Base-by-base conservation (phyloP, 2,888 invertebrate genomes). In the Catocala nupta region DNA sequence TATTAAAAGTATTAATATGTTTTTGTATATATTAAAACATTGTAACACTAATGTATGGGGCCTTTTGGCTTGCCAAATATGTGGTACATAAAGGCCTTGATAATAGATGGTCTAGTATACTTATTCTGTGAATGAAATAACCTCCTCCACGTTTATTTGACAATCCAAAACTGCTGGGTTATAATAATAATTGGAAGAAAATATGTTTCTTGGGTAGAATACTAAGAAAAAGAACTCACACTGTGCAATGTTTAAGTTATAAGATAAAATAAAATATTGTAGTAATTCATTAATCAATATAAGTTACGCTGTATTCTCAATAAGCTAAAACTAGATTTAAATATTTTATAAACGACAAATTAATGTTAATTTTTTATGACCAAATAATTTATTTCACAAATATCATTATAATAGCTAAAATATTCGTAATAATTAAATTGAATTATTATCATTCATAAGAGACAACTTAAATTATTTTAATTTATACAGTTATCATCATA, bases 401-500 rank as follows among this genome's bases (percentile, higher is more conserved):
- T 74, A 70, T 59, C 66, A 65, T 9, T 39, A 39, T 68, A 75
- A 73, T 62, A 47, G 62, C 66, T 75, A 78, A 78, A 77, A 75
- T 73, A 25, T 72, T 77, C 70, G 67, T 71, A 68, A 71, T 76
- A 75, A 71, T 77, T 69, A 71, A 82, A 82, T 82, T 78, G 79
- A 78, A 74, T 80, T 71, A 70, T 71, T 73, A 70, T 78, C 73
- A 75, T 82, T 80, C 74, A 43, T 43, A 43, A 11, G 11, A 43
- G 43, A 43, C n/a, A 43, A 75, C 69, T 59, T 66, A 71, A 64
- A 56, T 44, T 61, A 70, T 79, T 73, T 72, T 56, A 58, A 67
- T 64, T 70, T 68, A 65, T 39, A 58, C 57, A 43, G 11, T 59
- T 62, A 66, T 59, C 65, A 71, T 76, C 70, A 73, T 83, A 84